These are phyloP conservation scores for Nanorana parkeri DNA, from an alignment of 2,113 vertebrate species.

Conservation along the genomic window DNA sequence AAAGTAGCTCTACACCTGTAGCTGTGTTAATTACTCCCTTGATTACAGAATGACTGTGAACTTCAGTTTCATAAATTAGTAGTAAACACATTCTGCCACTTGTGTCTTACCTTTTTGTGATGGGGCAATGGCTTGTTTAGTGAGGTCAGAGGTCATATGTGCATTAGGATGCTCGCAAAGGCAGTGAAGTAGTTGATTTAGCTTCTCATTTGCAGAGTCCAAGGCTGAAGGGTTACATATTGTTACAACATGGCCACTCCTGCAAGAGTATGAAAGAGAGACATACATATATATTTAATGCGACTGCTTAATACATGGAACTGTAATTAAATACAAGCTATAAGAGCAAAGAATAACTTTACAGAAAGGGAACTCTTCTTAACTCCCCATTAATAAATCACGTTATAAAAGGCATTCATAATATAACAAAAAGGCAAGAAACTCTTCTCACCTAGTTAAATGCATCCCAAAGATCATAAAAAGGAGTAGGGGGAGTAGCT, in stretches of 20 bases:
- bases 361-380: no score
- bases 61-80: neutral
- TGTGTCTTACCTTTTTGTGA: conserved; percentile 77
- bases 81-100: neutral
- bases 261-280: conserved; percentile 43
- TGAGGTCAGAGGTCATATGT: conserved; percentile 58
- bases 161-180: conserved; percentile 70
- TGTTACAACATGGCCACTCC: conserved; percentile 71
- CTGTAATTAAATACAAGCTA: no score
- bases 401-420: no score
- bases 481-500: no score
- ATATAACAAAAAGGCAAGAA: no score
- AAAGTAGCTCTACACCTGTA: no score
- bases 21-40: no score
- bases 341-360: no score
- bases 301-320: neutral
- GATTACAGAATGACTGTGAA: no score
- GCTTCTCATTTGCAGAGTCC: conserved; percentile 73
- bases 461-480: no score
- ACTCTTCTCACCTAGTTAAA: no score
- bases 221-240: conserved; percentile 79
- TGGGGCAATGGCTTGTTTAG: conserved; percentile 63
- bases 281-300: neutral
- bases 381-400: no score
- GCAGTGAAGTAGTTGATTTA: conserved; percentile 76